Percentiles rank a stretch among this genome's conserved stretches.
Conservation (phyloP, 1,140 invertebrate species). For the Argopecten irradians region DNA sequence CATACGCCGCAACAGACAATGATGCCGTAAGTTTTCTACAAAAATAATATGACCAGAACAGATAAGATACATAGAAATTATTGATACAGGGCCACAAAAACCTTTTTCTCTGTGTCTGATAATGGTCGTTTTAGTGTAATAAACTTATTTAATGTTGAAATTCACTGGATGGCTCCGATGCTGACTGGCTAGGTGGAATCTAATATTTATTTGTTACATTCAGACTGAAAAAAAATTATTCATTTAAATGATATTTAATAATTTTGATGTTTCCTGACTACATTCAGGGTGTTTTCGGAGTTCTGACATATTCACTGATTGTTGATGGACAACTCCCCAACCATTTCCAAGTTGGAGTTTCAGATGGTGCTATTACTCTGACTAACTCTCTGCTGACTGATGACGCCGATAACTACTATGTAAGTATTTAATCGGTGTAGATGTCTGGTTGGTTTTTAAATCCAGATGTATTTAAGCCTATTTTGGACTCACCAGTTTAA, state of each 20-base stretch:
- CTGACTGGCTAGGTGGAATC: no score
- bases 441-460: background rate
- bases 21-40: constrained; percentile 38
- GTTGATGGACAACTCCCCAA: constrained; percentile 25
- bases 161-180: no score
- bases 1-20: constrained; percentile 49
- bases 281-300: constrained; percentile 32
- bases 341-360: background rate
- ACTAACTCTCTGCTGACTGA: constrained; percentile 25
- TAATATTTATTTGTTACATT: no score
- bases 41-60: no score
- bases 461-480: background rate
- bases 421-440: background rate
- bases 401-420: background rate
- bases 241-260: no score
- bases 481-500: no score
- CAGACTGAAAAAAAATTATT: no score
- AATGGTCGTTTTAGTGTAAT: no score
- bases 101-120: no score
- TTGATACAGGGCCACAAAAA: no score
- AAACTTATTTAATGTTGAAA: no score
- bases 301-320: constrained; percentile 30
- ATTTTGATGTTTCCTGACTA: background rate
- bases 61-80: no score
- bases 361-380: constrained; percentile 18